Conservation (phyloP, 2,888 invertebrate genomes). For the Elegia similella region DNA sequence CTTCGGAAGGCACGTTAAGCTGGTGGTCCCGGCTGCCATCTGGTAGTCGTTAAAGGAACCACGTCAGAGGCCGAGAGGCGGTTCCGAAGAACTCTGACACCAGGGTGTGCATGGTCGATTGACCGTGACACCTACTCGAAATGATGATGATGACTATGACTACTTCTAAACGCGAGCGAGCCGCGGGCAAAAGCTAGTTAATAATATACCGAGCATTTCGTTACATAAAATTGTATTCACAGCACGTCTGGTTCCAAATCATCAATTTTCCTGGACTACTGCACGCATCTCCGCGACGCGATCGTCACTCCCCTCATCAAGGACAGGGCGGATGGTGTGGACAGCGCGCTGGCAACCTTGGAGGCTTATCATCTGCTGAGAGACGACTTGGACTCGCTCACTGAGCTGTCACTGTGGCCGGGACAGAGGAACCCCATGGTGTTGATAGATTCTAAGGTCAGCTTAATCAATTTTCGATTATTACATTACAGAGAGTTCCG, state of each 20-base stretch:
- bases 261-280: slow-evolving; percentile 93
- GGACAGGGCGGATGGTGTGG: slow-evolving; percentile 87
- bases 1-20: no score
- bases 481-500: no score
- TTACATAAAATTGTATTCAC: slow-evolving; percentile 28
- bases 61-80: no score
- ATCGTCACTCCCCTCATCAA: slow-evolving; percentile 89
- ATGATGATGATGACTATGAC: no score
- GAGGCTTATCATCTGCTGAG: slow-evolving; percentile 92
- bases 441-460: slow-evolving; percentile 87
- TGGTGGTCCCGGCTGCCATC: no score
- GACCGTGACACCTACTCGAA: no score
- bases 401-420: slow-evolving; percentile 94
- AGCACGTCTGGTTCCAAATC: slow-evolving; percentile 91
- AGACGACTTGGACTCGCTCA: slow-evolving; percentile 95
- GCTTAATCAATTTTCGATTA: not conserved
- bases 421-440: slow-evolving; percentile 88
- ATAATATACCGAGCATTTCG: no score
- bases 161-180: no score
- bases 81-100: no score
- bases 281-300: slow-evolving; percentile 87
- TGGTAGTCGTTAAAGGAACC: no score
- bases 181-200: no score
- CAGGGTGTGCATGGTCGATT: no score
- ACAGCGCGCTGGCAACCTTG: slow-evolving; percentile 86